A percentile compares a stretch with the other conserved stretches of the same genome.
Evolutionary conservation across 2,888 invertebrate species (phyloP).

Genomic region (Phyllotreta striolata): DNA sequence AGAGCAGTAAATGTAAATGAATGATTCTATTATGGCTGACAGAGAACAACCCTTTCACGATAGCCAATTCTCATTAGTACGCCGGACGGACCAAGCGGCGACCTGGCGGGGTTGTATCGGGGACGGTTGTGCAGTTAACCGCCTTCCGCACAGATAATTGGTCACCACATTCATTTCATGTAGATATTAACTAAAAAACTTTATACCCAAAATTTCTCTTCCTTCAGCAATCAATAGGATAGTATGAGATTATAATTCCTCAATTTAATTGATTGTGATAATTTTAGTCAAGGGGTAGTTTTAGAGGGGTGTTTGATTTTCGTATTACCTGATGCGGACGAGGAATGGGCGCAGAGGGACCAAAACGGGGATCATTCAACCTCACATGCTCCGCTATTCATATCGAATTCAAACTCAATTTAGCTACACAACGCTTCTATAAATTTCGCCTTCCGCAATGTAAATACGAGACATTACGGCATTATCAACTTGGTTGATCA

Average conservation of each 20-base stretch:
- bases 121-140: slow-evolving; percentile 4
- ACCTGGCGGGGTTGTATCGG: slow-evolving; percentile 29
- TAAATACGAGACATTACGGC: slow-evolving; percentile 47
- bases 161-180: neutral
- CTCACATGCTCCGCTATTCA: slow-evolving; percentile 54
- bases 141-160: slow-evolving; percentile 3
- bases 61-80: slow-evolving; percentile 59
- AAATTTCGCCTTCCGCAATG: slow-evolving; percentile 54
- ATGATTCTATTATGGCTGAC: slow-evolving; percentile 54
- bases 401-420: slow-evolving; percentile 58
- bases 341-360: slow-evolving; percentile 10
- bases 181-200: no score
- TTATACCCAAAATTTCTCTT: no score
- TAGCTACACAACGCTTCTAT: slow-evolving; percentile 54
- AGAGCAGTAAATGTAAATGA: slow-evolving; percentile 55
- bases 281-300: no score
- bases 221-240: no score
- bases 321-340: neutral
- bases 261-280: no score
- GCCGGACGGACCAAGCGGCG: slow-evolving; percentile 51
- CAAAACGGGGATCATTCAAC: slow-evolving; percentile 45
- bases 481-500: slow-evolving; percentile 46
- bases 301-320: no score
- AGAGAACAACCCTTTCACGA: slow-evolving; percentile 55
- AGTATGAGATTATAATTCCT: no score